A percentile compares a stretch with the other conserved stretches of the same genome.
Conservation (phyloP, 2,797 vertebrate species). For the Peromyscus melanophrys region DNA sequence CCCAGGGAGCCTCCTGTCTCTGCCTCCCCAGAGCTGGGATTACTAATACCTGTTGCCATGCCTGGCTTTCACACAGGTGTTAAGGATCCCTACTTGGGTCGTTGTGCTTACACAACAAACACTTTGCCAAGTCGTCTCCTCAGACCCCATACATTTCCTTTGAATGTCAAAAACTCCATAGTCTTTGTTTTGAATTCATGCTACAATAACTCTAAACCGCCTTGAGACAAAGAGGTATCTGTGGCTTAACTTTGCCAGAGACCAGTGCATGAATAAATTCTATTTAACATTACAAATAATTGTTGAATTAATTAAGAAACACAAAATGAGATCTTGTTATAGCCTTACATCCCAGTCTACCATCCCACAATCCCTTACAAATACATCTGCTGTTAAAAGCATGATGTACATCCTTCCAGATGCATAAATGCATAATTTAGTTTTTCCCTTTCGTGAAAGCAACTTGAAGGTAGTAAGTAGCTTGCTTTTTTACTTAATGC, state of each 20-base stretch:
- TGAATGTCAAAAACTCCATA: background rate
- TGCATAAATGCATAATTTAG: background rate
- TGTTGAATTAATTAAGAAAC: conserved; percentile 14
- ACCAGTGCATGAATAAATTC: background rate
- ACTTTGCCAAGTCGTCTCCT: background rate
- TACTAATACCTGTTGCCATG: too few species aligned
- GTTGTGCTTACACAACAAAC: too few species aligned
- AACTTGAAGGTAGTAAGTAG: background rate
- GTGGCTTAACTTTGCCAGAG: background rate
- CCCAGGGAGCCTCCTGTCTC: background rate
- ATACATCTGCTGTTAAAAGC: background rate
- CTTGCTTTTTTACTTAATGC: background rate
- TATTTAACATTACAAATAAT: background rate
- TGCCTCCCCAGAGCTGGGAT: background rate
- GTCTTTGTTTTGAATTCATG: conserved; percentile 19
- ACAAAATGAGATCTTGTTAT: conserved; percentile 18
- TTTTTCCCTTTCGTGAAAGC: conserved; percentile 25
- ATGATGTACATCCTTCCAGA: background rate
- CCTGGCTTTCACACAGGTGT: background rate
- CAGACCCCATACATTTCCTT: background rate
- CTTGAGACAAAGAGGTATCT: background rate
- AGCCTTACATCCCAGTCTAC: background rate
- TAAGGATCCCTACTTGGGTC: too few species aligned
- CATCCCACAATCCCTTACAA: background rate
- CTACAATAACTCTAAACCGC: background rate